Base-by-base conservation (phyloP, 2,113 vertebrate species). In the Semicossyphus pulcher region DNA sequence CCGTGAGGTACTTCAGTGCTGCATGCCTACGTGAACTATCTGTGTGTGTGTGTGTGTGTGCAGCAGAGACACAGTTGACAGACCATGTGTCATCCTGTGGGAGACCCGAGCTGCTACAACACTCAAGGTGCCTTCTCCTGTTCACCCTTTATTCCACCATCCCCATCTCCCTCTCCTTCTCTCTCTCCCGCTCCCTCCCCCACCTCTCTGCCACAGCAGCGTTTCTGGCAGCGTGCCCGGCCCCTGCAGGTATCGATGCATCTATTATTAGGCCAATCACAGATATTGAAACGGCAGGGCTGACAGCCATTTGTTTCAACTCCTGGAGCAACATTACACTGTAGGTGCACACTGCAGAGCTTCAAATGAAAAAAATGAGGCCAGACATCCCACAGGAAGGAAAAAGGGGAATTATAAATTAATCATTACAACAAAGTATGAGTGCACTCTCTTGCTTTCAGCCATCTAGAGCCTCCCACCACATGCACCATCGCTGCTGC, bases 221-320 rank as follows among this genome's bases (percentile, higher is more conserved):
- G 14, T 80, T 64, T 67, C 59, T 90, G 86, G 82, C 79, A 36
- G 34, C 1, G 23, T 53, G 75, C 71, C 85, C 28, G n/a, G 60
- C 37, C 69, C 75, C 81, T 86, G 81, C 83, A 87, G 86, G 81
- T 89, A 93, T 91, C 56, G 89, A 91, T 91, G 75, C 64, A 69
- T 83, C 88, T 93, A 91, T 92, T 93, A 92, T 90, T 92, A 92
- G 87, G 58, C 56, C 52, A 70, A 90, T 91, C 72, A 64, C 75
- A 90, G 83, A 84, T 85, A 83, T 65, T 78, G 82, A 86, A 78
- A 79, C 26, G 12, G 67, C 76, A 9, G 25, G 62, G 77, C 44
- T 45, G 73, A 81, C 81, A 77, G 72, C 76, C 63, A 88, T 49
- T 44, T 65, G 68, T 73, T 85, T 76, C 61, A 31, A 58, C 69